Conservation (phyloP, 2,888 invertebrate species). For the Dicycla oo region DNA sequence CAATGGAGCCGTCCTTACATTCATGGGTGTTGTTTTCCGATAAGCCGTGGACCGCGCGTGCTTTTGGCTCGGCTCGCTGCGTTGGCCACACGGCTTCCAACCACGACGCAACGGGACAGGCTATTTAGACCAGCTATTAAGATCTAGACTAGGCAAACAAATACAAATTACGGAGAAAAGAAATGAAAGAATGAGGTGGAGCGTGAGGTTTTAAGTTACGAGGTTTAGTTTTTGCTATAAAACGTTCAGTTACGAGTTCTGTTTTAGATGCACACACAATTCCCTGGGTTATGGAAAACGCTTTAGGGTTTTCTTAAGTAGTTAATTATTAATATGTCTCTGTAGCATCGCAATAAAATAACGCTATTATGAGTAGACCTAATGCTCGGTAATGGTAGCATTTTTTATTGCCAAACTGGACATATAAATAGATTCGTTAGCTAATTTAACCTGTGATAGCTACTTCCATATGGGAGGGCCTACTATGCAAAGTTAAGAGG, state of each 20-base stretch:
- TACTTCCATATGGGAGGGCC: no score
- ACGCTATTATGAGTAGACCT: no score
- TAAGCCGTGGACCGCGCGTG: conserved; percentile 59
- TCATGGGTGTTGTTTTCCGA: conserved; percentile 34
- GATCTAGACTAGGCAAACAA: conserved; percentile 48
- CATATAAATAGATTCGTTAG: no score
- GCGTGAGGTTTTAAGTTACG: not conserved
- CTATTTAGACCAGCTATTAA: conserved; percentile 44
- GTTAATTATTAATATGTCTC: no score
- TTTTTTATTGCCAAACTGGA: no score
- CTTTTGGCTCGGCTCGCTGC: conserved; percentile 23
- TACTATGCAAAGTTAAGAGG: no score
- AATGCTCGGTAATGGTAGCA: no score
- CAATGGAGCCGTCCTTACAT: conserved; percentile 42
- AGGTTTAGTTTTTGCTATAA: not conserved
- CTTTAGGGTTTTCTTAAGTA: no score
- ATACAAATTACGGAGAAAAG: conserved; percentile 34
- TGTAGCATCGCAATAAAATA: not conserved
- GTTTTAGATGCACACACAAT: not conserved
- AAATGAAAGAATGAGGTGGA: not conserved
- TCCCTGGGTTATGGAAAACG: not conserved
- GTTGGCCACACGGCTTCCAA: conserved; percentile 57
- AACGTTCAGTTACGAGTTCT: not conserved
- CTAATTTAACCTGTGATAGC: no score
- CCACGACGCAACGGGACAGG: conserved; percentile 13